These are phyloP conservation scores for Ramphastos sulfuratus DNA, from an alignment of 2,113 vertebrate species.

Conservation along the genomic window DNA sequence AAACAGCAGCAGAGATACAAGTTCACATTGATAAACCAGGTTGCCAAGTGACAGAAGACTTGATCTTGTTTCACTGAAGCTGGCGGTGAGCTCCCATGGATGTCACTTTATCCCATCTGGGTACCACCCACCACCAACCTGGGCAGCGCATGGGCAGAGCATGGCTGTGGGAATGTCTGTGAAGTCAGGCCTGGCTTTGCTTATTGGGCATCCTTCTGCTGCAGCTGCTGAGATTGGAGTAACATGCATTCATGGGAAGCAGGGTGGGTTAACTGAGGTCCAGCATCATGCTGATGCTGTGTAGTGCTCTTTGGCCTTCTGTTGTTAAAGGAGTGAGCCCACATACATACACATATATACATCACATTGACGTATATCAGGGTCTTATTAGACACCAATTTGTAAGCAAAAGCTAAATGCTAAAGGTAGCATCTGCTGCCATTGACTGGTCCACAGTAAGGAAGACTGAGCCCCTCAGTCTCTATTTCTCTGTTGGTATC, in stretches of 20 bases:
- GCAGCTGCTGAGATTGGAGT: not conserved
- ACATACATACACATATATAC: rapidly evolving
- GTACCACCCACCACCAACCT: not conserved
- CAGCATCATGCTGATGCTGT: not conserved
- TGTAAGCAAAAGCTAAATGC: not conserved
- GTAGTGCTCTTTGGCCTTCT: not conserved
- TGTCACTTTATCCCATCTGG: not conserved
- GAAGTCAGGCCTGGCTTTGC: not conserved
- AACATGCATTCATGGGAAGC: rapidly evolving
- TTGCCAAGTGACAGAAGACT: slow-evolving; percentile 42
- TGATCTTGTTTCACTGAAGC: slow-evolving; percentile 21
- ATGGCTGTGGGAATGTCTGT: not conserved
- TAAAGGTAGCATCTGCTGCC: not conserved
- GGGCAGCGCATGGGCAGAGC: not conserved
- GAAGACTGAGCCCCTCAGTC: not conserved
- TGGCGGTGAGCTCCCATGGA: not conserved
- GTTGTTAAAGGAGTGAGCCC: not conserved
- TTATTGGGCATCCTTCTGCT: not conserved
- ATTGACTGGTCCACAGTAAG: rapidly evolving
- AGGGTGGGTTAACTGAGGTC: not conserved
- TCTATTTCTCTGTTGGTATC: rapidly evolving
- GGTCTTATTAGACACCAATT: not conserved
- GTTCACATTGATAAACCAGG: slow-evolving; percentile 43
- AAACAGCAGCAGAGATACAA: slow-evolving; percentile 51
- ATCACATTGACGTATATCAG: not conserved